Conservation (phyloP, 2,113 vertebrate genomes). For the Thalassarche chlororhynchos region DNA sequence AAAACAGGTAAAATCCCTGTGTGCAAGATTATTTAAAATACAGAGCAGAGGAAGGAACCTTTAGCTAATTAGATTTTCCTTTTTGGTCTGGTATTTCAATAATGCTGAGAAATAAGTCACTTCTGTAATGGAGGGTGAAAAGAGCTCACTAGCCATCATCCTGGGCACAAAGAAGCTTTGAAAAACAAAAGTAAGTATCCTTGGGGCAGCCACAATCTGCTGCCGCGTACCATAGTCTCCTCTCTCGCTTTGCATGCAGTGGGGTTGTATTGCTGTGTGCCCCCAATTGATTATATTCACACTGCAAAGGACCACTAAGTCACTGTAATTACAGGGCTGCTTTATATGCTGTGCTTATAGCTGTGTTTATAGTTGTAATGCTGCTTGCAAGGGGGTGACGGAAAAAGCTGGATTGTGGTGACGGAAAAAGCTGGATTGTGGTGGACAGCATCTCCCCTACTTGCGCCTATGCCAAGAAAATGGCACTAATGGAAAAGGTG, state of each 20-base stretch:
- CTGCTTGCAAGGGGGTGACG: neutral
- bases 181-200: neutral
- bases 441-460: neutral
- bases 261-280: neutral
- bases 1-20: neutral
- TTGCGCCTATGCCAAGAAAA: accelerated
- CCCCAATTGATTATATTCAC: neutral
- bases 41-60: neutral
- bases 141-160: neutral
- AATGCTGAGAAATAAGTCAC: neutral
- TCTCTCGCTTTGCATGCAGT: neutral
- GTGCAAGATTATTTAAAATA: neutral
- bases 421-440: neutral
- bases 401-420: neutral
- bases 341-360: neutral
- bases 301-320: neutral
- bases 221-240: neutral
- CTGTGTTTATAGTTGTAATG: neutral
- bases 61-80: neutral
- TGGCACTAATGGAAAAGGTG: neutral
- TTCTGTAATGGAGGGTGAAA: neutral
- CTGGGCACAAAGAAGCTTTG: neutral
- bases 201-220: neutral
- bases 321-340: neutral
- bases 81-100: neutral